Evolutionary conservation across 1,140 invertebrate genomes (phyloP).

Genomic region (Bombyx mori): ASM3026992v2 NC_085121.1:6806501-6807000

Average conservation of each 20-base stretch:
- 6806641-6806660: constrained; percentile 69
- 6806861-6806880: constrained; percentile 67
- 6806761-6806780: constrained; percentile 73
- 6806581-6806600: constrained; percentile 44
- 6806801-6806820: constrained; percentile 75
- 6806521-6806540: constrained; percentile 49
- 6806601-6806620: constrained; percentile 44
- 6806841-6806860: constrained; percentile 53
- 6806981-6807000: constrained; percentile 77
- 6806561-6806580: constrained; percentile 71
- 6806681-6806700: constrained; percentile 57
- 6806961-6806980: constrained; percentile 86
- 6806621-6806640: constrained; percentile 62
- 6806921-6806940: constrained; percentile 80
- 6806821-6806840: constrained; percentile 64
- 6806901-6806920: constrained; percentile 78
- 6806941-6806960: constrained; percentile 95
- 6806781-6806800: constrained; percentile 73
- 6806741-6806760: constrained; percentile 65
- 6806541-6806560: constrained; percentile 52
- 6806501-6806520: constrained; percentile 59
- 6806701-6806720: constrained; percentile 70
- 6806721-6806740: constrained; percentile 49
- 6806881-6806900: constrained; percentile 69
- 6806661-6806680: constrained; percentile 79